These are phyloP conservation scores for Aphyosemion australe DNA, from an alignment of 2,113 vertebrate species.

Conservation along the genomic window DNA sequence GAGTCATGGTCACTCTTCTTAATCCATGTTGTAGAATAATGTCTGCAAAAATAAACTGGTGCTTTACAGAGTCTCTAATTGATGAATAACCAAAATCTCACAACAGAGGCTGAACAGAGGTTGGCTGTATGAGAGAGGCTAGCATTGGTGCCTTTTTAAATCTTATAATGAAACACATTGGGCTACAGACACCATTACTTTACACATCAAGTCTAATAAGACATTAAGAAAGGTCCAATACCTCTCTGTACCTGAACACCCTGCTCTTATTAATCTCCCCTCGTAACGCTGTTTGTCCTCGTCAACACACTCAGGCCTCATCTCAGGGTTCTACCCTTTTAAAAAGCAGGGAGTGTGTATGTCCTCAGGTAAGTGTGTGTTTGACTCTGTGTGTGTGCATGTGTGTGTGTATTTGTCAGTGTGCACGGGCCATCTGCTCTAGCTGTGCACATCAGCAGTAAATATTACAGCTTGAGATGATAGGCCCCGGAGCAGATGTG, in stretches of 20 bases:
- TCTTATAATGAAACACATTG: too few relatives aligned
- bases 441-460: constrained; percentile 30
- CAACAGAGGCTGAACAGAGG: too few relatives aligned
- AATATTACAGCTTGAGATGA: constrained; percentile 39
- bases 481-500: constrained; percentile 59
- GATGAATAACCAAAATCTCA: too few relatives aligned
- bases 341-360: constrained; percentile 33
- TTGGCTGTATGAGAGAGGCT: too few relatives aligned
- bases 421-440: constrained; percentile 47
- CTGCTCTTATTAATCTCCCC: constrained; percentile 39
- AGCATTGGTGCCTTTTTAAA: too few relatives aligned
- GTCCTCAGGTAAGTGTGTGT: background rate
- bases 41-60: too few relatives aligned
- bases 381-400: too few relatives aligned
- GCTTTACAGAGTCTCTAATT: too few relatives aligned
- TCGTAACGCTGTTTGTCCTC: constrained; percentile 43
- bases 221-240: constrained; percentile 40
- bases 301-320: constrained; percentile 26
- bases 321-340: constrained; percentile 26
- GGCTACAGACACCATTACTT: too few relatives aligned
- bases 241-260: constrained; percentile 24
- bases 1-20: too few relatives aligned
- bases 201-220: constrained; percentile 49
- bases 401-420: constrained; percentile 18
- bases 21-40: too few relatives aligned